Percentiles rank a stretch among this genome's conserved stretches.
Evolutionary conservation across 1,140 invertebrate genomes (phyloP).

Genomic region (Drosophila prosaltans): DNA sequence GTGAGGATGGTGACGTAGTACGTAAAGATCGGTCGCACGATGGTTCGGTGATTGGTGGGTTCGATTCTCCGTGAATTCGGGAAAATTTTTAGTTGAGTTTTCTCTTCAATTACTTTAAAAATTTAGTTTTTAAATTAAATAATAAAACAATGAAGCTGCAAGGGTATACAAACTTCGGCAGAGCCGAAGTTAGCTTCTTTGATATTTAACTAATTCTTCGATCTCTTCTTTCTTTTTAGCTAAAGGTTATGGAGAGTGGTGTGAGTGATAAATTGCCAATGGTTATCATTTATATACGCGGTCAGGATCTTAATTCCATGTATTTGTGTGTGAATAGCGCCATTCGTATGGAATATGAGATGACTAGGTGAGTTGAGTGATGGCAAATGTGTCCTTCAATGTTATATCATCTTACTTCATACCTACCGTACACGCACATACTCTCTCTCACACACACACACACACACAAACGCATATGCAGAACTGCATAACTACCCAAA

Average conservation of each 20-base stretch:
- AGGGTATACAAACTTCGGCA: too few species aligned
- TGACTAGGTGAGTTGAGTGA: slow-evolving; percentile 61
- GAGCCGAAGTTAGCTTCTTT: too few species aligned
- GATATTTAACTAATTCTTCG: neutral
- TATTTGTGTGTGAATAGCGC: slow-evolving; percentile 71
- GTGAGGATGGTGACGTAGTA: too few species aligned
- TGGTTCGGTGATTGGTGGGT: too few species aligned
- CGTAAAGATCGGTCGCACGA: too few species aligned
- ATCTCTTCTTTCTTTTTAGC: slow-evolving; percentile 28
- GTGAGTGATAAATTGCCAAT: slow-evolving; percentile 48
- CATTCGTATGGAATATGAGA: slow-evolving; percentile 72
- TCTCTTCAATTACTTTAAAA: too few species aligned
- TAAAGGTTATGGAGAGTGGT: slow-evolving; percentile 61
- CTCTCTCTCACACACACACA: slow-evolving; percentile 7
- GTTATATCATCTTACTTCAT: slow-evolving; percentile 12
- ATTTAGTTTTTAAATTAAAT: too few species aligned
- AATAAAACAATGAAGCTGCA: too few species aligned
- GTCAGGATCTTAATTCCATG: slow-evolving; percentile 50
- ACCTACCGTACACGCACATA: slow-evolving; percentile 28
- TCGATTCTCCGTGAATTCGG: too few species aligned
- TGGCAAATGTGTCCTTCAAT: neutral
- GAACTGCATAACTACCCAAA: too few species aligned
- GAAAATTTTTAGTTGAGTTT: too few species aligned
- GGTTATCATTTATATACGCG: slow-evolving; percentile 66
- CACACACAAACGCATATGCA: too few species aligned